Evolutionary conservation across 2,113 vertebrate genomes (phyloP).

Genomic region (Gasterosteus aculeatus): DNA sequence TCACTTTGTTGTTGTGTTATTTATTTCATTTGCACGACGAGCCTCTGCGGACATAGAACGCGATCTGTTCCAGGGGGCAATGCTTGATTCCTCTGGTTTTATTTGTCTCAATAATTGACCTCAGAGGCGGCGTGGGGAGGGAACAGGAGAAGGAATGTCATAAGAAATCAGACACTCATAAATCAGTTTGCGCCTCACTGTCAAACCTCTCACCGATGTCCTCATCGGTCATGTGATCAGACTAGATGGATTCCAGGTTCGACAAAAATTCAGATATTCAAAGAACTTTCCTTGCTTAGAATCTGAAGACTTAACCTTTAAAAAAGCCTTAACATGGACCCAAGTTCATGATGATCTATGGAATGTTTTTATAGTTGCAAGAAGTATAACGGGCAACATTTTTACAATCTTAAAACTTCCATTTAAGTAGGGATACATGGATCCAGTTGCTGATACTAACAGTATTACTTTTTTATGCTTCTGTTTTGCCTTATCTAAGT

Average conservation of each 20-base stretch:
- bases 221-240: constrained; percentile 33
- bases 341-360: constrained; percentile 62
- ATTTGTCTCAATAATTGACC: constrained; percentile 45
- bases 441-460: constrained; percentile 18
- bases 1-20: constrained; percentile 67
- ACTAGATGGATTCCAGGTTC: constrained; percentile 34
- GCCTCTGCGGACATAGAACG: constrained; percentile 66
- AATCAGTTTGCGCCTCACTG: constrained; percentile 29
- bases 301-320: constrained; percentile 13
- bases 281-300: background rate
- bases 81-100: constrained; percentile 49
- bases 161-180: constrained; percentile 37
- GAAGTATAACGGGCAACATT: constrained; percentile 34
- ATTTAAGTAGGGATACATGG: constrained; percentile 14
- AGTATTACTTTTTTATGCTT: constrained; percentile 49
- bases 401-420: constrained; percentile 1
- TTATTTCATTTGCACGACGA: constrained; percentile 74
- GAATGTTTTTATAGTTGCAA: constrained; percentile 55
- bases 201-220: constrained; percentile 21
- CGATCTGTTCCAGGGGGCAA: constrained; percentile 54
- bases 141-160: constrained; percentile 34
- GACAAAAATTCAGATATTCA: constrained; percentile 13
- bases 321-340: constrained; percentile 17
- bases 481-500: background rate
- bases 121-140: constrained; percentile 36